A percentile compares a stretch with the other conserved stretches of the same genome.
Evolutionary conservation across 1,140 invertebrate species (phyloP).

Genomic region (Brachionus asplanchnoidis): DNA sequence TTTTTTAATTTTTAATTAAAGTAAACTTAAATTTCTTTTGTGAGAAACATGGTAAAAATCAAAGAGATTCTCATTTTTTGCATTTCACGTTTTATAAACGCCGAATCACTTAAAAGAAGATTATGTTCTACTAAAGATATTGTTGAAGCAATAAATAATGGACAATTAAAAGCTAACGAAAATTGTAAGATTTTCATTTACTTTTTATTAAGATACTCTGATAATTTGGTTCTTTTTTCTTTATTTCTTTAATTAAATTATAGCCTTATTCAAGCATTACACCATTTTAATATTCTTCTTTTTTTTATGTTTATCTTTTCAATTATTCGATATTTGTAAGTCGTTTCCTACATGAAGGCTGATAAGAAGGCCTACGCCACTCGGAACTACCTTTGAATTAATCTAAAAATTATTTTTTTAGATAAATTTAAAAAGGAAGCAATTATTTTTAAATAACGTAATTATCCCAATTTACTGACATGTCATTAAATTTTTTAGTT

Average conservation of each 20-base stretch:
- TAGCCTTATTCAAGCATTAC: not conserved
- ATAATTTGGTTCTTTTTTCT: not conserved
- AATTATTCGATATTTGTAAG: not conserved
- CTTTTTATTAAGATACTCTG: not conserved
- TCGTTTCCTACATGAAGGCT: not conserved
- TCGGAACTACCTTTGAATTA: not conserved
- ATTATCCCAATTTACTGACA: too few species aligned
- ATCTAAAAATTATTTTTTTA: not conserved
- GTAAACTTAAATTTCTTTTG: constrained; percentile 15
- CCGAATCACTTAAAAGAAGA: not conserved
- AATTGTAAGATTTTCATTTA: constrained; percentile 2
- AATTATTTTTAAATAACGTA: too few species aligned
- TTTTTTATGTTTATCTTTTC: not conserved
- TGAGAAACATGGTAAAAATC: constrained; percentile 29
- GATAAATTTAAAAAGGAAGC: not conserved
- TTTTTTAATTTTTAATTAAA: not conserved
- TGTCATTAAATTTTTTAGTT: too few species aligned
- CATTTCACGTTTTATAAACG: not conserved
- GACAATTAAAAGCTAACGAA: not conserved
- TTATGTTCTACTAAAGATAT: not conserved
- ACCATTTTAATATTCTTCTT: not conserved
- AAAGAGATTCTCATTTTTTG: constrained; percentile 25
- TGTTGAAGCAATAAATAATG: not conserved
- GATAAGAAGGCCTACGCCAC: not conserved
- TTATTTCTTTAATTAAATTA: not conserved